A percentile compares a stretch with the other conserved stretches of the same genome.
phyloP scores from a whole-genome alignment of 2,797 vertebrate genomes.

The Gorsachius magnificus region DNA sequence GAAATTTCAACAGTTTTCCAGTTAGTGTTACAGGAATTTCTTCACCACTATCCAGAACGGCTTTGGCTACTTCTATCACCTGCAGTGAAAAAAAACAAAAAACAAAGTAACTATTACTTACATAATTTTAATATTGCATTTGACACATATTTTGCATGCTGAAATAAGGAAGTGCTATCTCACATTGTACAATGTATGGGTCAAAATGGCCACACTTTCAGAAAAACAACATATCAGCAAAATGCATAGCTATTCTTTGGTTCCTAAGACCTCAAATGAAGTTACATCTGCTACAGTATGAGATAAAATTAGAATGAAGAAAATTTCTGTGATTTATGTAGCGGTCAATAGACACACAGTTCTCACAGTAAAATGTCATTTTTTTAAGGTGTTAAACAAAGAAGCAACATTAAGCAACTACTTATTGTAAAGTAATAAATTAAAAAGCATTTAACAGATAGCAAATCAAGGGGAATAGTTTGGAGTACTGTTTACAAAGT shows the following conservation, averaged over 20 bases:
- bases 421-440: neutral
- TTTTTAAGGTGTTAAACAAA: constrained; percentile 10
- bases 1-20: constrained; percentile 91
- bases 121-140: neutral
- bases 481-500: neutral
- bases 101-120: neutral
- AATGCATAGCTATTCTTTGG: neutral
- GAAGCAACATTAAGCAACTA: neutral
- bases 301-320: neutral
- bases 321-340: neutral
- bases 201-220: neutral
- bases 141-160: neutral
- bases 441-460: neutral
- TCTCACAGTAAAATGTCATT: neutral
- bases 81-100: constrained; percentile 36
- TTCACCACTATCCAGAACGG: constrained; percentile 79
- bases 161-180: neutral
- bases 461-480: neutral
- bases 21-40: constrained; percentile 83
- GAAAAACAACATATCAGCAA: neutral
- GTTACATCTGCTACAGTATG: neutral
- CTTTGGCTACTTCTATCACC: constrained; percentile 83
- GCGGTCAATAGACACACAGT: neutral
- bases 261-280: neutral
- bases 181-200: neutral